These are phyloP conservation scores for Notodonta dromedarius DNA, from an alignment of 2,888 invertebrate species.

Conservation along the genomic window DNA sequence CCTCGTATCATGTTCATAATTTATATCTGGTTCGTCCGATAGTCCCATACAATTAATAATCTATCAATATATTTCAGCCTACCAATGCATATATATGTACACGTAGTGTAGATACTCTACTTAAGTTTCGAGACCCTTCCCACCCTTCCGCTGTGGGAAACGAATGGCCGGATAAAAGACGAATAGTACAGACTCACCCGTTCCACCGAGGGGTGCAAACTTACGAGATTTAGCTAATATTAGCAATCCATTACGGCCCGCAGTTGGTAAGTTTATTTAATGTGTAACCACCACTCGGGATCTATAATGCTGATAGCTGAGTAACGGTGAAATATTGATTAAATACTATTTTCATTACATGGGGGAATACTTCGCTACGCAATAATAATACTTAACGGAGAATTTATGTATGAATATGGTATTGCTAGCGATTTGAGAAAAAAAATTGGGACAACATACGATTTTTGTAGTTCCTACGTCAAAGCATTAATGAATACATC, in stretches of 20 bases:
- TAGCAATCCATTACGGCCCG: constrained; percentile 78
- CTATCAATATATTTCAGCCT: constrained; percentile 30
- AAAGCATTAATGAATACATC: no score
- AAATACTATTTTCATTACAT: not conserved
- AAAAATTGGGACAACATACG: no score
- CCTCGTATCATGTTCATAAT: no score
- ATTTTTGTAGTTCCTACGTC: no score
- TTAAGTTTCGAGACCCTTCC: constrained; percentile 51
- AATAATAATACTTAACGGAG: no score
- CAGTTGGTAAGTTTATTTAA: constrained; percentile 45
- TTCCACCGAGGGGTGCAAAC: constrained; percentile 60
- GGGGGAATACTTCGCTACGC: not conserved
- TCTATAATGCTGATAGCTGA: constrained; percentile 32
- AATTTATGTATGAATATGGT: no score
- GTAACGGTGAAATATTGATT: constrained; percentile 43
- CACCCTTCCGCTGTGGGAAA: constrained; percentile 49
- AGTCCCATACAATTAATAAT: constrained; percentile 3
- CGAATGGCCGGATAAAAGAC: constrained; percentile 74
- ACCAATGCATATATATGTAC: constrained; percentile 7
- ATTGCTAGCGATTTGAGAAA: no score
- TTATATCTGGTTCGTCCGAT: not conserved
- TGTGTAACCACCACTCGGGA: constrained; percentile 29
- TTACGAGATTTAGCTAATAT: constrained; percentile 80
- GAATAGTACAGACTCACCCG: constrained; percentile 71
- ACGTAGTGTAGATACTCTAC: constrained; percentile 34